Evolutionary conservation across 2,797 vertebrate species (phyloP).

Genomic region (Sebastes taczanowskii): DNA sequence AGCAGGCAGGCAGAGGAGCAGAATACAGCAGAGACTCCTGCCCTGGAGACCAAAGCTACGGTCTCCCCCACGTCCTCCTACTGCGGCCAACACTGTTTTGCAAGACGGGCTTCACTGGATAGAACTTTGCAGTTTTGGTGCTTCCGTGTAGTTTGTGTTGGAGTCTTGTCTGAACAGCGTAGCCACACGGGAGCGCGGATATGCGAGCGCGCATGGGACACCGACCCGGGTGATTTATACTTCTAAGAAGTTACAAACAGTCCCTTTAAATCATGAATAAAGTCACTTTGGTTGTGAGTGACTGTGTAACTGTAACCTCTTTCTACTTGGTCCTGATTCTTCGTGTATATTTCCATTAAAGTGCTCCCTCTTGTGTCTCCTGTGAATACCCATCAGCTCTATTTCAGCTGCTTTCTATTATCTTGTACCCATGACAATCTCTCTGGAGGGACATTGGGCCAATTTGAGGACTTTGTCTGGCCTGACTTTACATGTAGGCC

Average conservation of each 20-base stretch:
- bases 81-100: too few relatives aligned
- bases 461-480: constrained; percentile 20
- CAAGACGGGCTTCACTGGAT: too few relatives aligned
- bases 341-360: neutral
- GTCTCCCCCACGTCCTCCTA: too few relatives aligned
- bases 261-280: neutral
- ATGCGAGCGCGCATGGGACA: too few relatives aligned
- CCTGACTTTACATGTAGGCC: constrained; percentile 45
- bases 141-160: too few relatives aligned
- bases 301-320: neutral
- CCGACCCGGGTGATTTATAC: too few relatives aligned
- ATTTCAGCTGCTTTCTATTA: neutral
- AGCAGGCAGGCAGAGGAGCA: too few relatives aligned
- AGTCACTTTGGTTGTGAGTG: neutral
- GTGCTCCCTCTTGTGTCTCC: neutral
- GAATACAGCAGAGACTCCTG: too few relatives aligned
- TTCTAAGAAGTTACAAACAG: neutral
- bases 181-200: too few relatives aligned
- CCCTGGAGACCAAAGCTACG: too few relatives aligned
- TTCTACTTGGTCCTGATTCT: neutral
- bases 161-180: too few relatives aligned
- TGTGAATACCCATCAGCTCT: neutral
- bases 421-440: neutral
- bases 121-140: too few relatives aligned
- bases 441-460: constrained; percentile 12